Conservation (phyloP, 1,140 invertebrate species). For the Gryon sp. region DNA sequence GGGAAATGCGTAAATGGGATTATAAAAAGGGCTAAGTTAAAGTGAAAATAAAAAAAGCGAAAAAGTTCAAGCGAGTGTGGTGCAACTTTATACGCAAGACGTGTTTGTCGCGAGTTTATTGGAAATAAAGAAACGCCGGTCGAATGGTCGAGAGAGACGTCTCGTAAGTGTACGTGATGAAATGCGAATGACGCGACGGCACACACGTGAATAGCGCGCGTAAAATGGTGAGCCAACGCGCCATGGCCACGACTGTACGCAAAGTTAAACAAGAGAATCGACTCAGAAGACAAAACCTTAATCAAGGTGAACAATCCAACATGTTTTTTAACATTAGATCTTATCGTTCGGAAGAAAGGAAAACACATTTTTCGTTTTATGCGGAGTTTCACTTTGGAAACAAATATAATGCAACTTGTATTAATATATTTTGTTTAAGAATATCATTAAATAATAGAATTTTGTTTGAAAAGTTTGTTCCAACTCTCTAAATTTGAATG, state of each 20-base stretch:
- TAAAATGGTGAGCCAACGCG: conserved; percentile 77
- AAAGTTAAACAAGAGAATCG: conserved; percentile 77
- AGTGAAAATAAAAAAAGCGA: neutral
- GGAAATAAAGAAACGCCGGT: conserved; percentile 46
- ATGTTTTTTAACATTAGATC: too few relatives aligned
- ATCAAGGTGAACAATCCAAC: conserved; percentile 68
- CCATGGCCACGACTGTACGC: conserved; percentile 76
- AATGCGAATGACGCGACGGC: conserved; percentile 12
- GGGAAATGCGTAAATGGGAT: conserved; percentile 28
- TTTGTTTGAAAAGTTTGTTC: too few relatives aligned
- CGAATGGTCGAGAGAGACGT: conserved; percentile 23
- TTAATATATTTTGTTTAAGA: too few relatives aligned
- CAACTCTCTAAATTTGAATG: too few relatives aligned
- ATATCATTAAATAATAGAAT: too few relatives aligned
- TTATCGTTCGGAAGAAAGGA: too few relatives aligned
- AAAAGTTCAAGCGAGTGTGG: neutral
- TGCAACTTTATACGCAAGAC: neutral
- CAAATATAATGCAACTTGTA: too few relatives aligned
- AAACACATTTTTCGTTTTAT: too few relatives aligned
- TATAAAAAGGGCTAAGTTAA: neutral
- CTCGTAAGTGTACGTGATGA: conserved; percentile 21
- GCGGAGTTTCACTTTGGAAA: too few relatives aligned
- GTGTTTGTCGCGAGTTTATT: conserved; percentile 5
- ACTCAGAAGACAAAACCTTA: conserved; percentile 72
- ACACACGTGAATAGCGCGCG: conserved; percentile 26